Evolutionary conservation across 1,140 invertebrate genomes (phyloP), one percentile per base, ranked within the genome.

Genomic region (Lasaia peninsularis): DNA sequence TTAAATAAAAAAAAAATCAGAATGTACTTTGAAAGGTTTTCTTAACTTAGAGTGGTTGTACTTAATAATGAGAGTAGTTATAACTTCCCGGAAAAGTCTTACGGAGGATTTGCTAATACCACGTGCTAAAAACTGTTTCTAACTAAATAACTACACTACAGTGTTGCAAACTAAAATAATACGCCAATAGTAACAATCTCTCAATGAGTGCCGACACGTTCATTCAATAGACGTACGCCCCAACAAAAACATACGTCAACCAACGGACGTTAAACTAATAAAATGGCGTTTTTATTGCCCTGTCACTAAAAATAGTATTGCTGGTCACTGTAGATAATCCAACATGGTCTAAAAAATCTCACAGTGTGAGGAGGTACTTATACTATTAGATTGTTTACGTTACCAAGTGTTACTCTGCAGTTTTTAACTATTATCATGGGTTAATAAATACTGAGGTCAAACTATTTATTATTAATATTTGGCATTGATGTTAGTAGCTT

Each of bases 181-280:
- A 4, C 37, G 0, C 24, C 24, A 28, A 2, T 28, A 28, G 24
- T 28, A 28, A 20, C 21, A 33, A 35, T 5, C 12, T 50, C 44
- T 37, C 4, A 40, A 20, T 24, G 16, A 56, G 21, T 44, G 48
- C 49, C 10, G 16, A 52, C 54, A 56, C 40, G 28, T 52, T 34
- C 52, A 58, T 56, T 63, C 57, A 63, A 63, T 31, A 32, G 52
- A 14, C 53, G 24, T 28, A 28, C 21, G 52, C 48, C 54, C 37
- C 51, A 68, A 75, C 72, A 51, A 66, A 73, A 79, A 79, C 73
- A 77, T 73, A 71, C 65, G 52, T 64, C 58, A 70, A 71, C 70
- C 69, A 69, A 70, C 77, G 73, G 75, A 80, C 72, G 75, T 78
- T 59, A 62, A 62, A 63, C 64, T 61, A 72, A 71, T 75, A 79